These are phyloP conservation scores for Drosophila ananassae DNA, from an alignment of 1,140 invertebrate species.

Conservation along the genomic window DNA sequence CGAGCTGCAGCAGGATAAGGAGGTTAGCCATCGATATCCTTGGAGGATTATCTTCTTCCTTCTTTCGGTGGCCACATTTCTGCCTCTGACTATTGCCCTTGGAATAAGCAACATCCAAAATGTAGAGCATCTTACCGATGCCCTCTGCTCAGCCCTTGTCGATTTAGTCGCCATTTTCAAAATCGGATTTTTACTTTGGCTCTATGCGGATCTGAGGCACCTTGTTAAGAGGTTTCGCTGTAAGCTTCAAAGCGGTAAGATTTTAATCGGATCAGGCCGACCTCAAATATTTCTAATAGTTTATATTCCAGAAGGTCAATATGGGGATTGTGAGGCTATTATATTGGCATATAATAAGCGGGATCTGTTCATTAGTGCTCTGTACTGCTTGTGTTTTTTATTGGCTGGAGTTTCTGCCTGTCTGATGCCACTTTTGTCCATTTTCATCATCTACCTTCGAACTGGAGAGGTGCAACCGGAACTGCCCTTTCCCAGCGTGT, in stretches of 20 bases:
- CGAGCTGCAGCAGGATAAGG: slow-evolving; percentile 14
- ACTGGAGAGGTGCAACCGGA: slow-evolving; percentile 7
- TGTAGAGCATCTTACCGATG: slow-evolving; percentile 40
- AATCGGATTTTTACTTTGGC: slow-evolving; percentile 12
- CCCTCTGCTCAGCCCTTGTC: slow-evolving; percentile 42
- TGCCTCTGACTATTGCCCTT: slow-evolving; percentile 46
- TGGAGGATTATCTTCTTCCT: slow-evolving; percentile 27
- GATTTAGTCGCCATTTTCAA: slow-evolving; percentile 48
- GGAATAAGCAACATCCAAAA: slow-evolving; percentile 35
- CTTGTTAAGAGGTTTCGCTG: slow-evolving; percentile 10
- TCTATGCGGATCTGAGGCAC: slow-evolving; percentile 10
- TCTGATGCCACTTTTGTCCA: slow-evolving; percentile 31
- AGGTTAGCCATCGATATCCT: background rate
- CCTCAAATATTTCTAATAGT: no score
- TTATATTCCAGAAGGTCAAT: slow-evolving; percentile 20
- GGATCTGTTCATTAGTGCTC: slow-evolving; percentile 41
- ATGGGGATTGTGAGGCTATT: background rate
- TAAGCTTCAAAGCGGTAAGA: slow-evolving; percentile 23
- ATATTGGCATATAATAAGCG: slow-evolving; percentile 10
- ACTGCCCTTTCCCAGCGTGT: slow-evolving; percentile 58
- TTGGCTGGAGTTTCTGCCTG: slow-evolving; percentile 26
- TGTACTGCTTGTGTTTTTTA: slow-evolving; percentile 35
- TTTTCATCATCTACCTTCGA: background rate
- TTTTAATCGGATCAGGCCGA: no score
- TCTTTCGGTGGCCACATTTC: slow-evolving; percentile 29